Evolutionary conservation across 30 jellyfish, hydroid and myxozoan species (phyloP).

Genomic region (Mastigias papua): DNA sequence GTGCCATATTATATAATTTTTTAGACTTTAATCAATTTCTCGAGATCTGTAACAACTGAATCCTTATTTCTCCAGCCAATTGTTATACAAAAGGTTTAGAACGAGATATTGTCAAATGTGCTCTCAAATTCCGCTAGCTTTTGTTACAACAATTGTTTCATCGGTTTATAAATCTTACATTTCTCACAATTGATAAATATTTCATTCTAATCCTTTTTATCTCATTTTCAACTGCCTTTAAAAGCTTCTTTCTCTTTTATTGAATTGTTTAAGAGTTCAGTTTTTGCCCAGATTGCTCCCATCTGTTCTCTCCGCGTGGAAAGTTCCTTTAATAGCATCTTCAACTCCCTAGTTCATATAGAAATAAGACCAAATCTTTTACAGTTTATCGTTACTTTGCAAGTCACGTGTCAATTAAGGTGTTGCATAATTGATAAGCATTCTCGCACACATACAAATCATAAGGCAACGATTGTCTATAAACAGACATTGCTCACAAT

Average conservation of each 20-base stretch:
- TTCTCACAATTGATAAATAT: constrained; percentile 30
- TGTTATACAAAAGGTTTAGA: too few relatives aligned
- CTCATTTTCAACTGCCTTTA: constrained; percentile 37
- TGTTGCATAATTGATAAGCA: too few relatives aligned
- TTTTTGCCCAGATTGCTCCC: constrained; percentile 52
- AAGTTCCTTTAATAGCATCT: not conserved
- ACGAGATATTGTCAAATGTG: not conserved
- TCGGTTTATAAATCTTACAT: not conserved
- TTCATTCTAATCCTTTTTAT: constrained; percentile 51
- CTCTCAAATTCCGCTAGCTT: not conserved
- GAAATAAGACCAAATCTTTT: not conserved
- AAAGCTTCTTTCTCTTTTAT: constrained; percentile 51
- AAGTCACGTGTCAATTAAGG: constrained; percentile 11
- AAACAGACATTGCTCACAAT: too few relatives aligned
- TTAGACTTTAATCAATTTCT: too few relatives aligned
- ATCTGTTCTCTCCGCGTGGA: constrained; percentile 54
- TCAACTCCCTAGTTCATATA: not conserved
- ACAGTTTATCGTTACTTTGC: constrained; percentile 25
- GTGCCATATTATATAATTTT: too few relatives aligned
- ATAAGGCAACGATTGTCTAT: too few relatives aligned
- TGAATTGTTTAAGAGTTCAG: constrained; percentile 36
- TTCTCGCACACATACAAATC: too few relatives aligned
- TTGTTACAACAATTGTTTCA: constrained; percentile 5
- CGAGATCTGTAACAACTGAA: too few relatives aligned
- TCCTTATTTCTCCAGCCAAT: too few relatives aligned